phyloP scores from a whole-genome alignment of 2,113 vertebrate species.

The Prochilodus magdalenae region DNA sequence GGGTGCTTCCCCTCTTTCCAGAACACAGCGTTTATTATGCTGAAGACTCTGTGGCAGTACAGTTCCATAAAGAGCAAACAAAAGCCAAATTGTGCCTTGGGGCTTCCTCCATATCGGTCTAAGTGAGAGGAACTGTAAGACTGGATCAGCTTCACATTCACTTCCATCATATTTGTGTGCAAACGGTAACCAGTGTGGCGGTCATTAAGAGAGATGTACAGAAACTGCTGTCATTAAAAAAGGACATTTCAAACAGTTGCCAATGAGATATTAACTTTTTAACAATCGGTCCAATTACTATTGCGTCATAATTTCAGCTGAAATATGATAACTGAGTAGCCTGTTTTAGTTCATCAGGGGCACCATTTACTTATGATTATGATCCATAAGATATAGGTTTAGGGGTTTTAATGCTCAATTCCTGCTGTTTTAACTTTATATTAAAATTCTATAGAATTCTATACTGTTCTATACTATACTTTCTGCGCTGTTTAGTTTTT shows the following conservation, averaged over 20 bases:
- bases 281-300: not conserved
- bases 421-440: no score
- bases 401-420: no score
- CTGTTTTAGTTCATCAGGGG: no score
- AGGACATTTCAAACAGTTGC: no score
- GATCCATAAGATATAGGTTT: no score
- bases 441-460: no score
- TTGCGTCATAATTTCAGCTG: not conserved
- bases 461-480: no score
- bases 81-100: slow-evolving; percentile 20
- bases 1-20: not conserved
- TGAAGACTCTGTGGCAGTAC: not conserved
- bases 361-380: no score
- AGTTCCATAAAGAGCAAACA: slow-evolving; percentile 32
- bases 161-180: not conserved
- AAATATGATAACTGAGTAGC: not conserved
- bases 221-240: no score
- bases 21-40: slow-evolving; percentile 34
- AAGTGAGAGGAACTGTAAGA: not conserved
- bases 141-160: not conserved
- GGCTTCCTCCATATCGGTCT: slow-evolving; percentile 9
- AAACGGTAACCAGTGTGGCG: not conserved
- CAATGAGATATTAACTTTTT: no score
- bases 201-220: not conserved
- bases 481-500: no score